Evolutionary conservation across 1,140 invertebrate genomes (phyloP).

Genomic region (Lepidurus packardi): DNA sequence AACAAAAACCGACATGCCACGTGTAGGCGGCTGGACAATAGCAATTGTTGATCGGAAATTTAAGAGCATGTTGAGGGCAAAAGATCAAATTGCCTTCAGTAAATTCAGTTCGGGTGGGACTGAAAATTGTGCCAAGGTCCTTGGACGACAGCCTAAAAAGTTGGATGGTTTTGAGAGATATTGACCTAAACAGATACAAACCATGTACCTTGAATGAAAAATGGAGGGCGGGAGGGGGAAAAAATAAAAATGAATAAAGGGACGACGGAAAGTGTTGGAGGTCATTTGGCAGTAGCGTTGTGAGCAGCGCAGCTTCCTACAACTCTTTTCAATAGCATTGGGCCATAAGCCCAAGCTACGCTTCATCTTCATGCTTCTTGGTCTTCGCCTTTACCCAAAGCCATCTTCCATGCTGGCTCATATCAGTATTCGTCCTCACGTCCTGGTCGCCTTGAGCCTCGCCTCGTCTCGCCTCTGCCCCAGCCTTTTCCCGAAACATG

Average conservation of each 20-base stretch:
- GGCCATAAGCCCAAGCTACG: not conserved
- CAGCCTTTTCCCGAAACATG: not conserved
- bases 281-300: not conserved
- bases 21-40: not conserved
- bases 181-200: not conserved
- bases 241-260: not conserved
- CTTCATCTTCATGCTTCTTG: constrained; percentile 21
- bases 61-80: not conserved
- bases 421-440: constrained; percentile 11
- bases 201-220: too few species aligned
- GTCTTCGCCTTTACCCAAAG: constrained; percentile 5
- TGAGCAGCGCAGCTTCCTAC: not conserved
- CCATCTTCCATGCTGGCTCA: not conserved
- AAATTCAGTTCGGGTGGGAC: not conserved
- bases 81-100: constrained; percentile 10
- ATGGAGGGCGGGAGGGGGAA: too few species aligned
- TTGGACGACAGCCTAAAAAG: not conserved
- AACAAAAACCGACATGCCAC: not conserved
- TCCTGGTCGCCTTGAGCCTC: not conserved
- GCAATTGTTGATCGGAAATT: not conserved
- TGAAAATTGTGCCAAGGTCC: not conserved
- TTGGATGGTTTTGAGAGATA: not conserved
- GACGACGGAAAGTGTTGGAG: not conserved
- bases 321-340: constrained; percentile 14
- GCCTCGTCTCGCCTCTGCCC: not conserved